Evolutionary conservation across 1,140 invertebrate species (phyloP).

Genomic region (Hirudo medicinalis): DNA sequence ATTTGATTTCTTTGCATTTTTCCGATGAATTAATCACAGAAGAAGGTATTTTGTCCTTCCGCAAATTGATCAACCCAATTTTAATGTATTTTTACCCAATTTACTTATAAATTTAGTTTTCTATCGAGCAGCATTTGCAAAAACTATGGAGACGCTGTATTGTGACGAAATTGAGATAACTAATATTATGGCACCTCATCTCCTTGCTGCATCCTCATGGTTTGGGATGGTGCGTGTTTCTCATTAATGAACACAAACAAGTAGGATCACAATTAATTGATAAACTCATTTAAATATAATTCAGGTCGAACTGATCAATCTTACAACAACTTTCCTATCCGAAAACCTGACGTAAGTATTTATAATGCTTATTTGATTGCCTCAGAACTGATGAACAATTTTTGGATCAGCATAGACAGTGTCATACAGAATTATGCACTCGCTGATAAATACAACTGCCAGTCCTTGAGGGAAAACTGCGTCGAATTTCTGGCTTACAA

Average conservation of each 20-base stretch:
- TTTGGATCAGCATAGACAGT: neutral
- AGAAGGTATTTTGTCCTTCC: neutral
- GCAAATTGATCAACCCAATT: neutral
- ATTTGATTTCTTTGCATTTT: neutral
- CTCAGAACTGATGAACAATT: neutral
- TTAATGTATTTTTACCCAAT: neutral
- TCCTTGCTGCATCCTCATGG: constrained; percentile 3
- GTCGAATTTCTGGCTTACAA: constrained; percentile 7
- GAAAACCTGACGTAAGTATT: constrained; percentile 1
- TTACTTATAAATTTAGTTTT: neutral
- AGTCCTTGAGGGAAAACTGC: neutral
- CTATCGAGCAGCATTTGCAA: neutral
- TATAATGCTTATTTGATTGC: neutral
- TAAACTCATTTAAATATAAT: neutral
- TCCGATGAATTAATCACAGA: constrained; percentile 9
- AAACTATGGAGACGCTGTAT: constrained; percentile 2
- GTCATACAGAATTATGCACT: neutral
- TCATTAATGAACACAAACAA: neutral
- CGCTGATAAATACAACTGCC: neutral
- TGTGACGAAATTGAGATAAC: neutral
- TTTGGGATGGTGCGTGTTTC: constrained; percentile 5
- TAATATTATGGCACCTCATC: neutral
- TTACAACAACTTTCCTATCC: neutral
- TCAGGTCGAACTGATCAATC: constrained; percentile 3
- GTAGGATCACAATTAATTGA: neutral